Base-by-base conservation (phyloP, 2,888 invertebrate genomes). In the Eudasyphora cyanicolor region DNA sequence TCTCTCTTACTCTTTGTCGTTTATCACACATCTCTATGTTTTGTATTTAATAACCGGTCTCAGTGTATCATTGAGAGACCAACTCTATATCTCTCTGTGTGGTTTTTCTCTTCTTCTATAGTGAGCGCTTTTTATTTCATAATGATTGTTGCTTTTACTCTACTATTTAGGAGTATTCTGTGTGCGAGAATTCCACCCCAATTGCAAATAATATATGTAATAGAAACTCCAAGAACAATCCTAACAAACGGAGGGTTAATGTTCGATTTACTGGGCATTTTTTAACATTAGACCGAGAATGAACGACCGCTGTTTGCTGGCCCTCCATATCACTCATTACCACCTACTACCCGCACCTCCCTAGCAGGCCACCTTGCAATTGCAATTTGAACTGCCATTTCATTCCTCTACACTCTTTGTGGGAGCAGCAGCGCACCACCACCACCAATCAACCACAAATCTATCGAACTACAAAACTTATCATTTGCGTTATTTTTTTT, bases 261-360 rank as follows among this genome's bases (percentile, higher is more conserved):
- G 83, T 80, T 83, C 83, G 83, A 83, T 75, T 80, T 78, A 71
- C 80, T 83, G 77, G 77, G 42, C 73, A 42, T 62, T 76, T 67
- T 51, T 76, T 67, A 77, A 51, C 49, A 49, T 74, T 67, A 21
- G 32, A 70, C 17, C 75, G 69, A 76, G 19, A n/a, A n/a, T 10
- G 32, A 32, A 51, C 24, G 32, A 42, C 27, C n/a, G 35, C 21
- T 51, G 49, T 7, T 38, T 24, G 69, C 17, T 32, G 21, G 45
- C n/a, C 51, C 19, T 8, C n/a, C 51, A 51, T 24, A 12, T 19
- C 49, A 19, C 49, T 7, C 49, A 49, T 6, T 19, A 49, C 8
- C 49, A 51, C 51, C 19, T 6, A 21, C 51, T 35, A 51, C 24
- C 51, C n/a, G n/a, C n/a, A n/a, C n/a, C n/a, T n/a, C n/a, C n/a